Conservation (phyloP, 2,797 vertebrate genomes). For the Myotis vivesi region DNA sequence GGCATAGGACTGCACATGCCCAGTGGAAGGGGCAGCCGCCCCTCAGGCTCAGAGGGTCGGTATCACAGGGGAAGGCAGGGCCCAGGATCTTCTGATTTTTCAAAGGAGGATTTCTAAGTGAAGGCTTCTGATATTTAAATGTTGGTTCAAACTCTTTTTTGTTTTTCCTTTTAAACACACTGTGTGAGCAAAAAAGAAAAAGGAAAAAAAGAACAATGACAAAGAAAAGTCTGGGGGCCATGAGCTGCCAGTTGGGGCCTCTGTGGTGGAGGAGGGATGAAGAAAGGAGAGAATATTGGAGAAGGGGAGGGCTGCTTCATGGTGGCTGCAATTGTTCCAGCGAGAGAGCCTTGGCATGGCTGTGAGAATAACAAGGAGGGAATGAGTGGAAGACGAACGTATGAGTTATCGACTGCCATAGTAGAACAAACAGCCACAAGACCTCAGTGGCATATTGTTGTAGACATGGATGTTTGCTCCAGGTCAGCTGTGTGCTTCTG, state of each 20-base stretch:
- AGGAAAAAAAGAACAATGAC: neutral
- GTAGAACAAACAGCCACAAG: neutral
- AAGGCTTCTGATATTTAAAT: neutral
- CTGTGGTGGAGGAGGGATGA: neutral
- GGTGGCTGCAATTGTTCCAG: too few relatives aligned
- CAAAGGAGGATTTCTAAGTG: neutral
- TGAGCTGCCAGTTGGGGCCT: accelerated
- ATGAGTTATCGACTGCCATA: neutral
- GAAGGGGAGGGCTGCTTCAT: too few relatives aligned
- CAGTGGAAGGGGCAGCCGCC: neutral
- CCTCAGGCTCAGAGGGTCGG: accelerated
- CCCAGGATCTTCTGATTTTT: neutral
- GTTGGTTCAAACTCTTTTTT: neutral
- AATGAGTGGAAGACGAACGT: accelerated
- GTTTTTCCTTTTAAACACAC: neutral
- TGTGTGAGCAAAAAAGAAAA: neutral
- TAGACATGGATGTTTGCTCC: neutral
- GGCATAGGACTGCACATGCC: accelerated
- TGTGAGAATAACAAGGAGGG: neutral
- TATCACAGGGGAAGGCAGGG: neutral
- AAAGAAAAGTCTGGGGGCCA: neutral
- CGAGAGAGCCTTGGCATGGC: accelerated
- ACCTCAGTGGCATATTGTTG: neutral
- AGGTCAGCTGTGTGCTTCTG: neutral
- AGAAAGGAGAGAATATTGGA: neutral